Base-by-base conservation (phyloP, 1,140 invertebrate genomes). In the Hormaphis cornu region DNA sequence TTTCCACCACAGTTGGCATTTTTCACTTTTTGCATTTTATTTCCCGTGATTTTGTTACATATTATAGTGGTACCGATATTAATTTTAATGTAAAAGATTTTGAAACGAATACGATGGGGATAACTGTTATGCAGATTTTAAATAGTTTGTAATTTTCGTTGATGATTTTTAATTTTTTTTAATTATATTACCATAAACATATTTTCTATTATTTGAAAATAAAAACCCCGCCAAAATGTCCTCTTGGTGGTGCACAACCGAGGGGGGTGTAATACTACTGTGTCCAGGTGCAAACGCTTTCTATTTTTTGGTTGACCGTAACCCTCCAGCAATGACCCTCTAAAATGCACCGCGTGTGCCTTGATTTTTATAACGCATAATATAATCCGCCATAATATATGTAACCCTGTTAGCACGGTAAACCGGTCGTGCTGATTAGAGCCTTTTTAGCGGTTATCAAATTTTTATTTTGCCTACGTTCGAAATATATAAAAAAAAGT, bases 251-350 rank as follows among this genome's bases (percentile, higher is more conserved):
- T 66, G 30, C n/a, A n/a, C 9, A 46, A 63, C 22, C n/a, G 5
- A 26, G 35, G 54, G 20, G n/a, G n/a, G n/a, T n/a, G n/a, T n/a
- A 30, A 28, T 42, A 42, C 46, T 16, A 33, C 9, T 20, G n/a
- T 2, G 44, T 35, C 61, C 61, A 66, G 61, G 61, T 66, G 61
- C 30, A 63, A 18, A 16, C 1, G 44, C 20, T 14, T 16, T 20
- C 14, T 50, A 48, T 35, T 30, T 50, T 66, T 46, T 66, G 30
- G 44, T 24, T 66, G 61, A 66, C 61, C 61, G 35, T 50, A 66
- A 50, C 59, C 59, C 59, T 56, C 53, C 6, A 24, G 18, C 61
- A 10, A 66, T 66, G 50, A 66, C 61, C 61, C 61, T 66, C 44
- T 46, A 50, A 48, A 66, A 66, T n/a, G 61, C 28, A 66, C n/a